Evolutionary conservation across 2,888 invertebrate species (phyloP).

Genomic region (Mylabris sibirica): DNA sequence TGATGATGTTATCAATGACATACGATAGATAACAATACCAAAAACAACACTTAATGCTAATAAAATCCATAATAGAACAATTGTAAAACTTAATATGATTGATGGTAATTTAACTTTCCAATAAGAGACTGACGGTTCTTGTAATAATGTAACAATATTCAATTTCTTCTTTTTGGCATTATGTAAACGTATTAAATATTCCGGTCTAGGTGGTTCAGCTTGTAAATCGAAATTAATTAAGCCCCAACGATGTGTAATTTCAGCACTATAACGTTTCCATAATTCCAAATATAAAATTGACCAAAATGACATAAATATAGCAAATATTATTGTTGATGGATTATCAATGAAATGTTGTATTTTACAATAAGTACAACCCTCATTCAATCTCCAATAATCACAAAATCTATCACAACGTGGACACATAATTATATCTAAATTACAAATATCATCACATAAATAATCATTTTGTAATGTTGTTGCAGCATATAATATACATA

Average conservation of each 20-base stretch:
- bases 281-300: constrained; percentile 80
- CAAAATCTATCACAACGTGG: constrained; percentile 81
- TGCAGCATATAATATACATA: constrained; percentile 71
- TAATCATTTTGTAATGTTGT: constrained; percentile 62
- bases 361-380: constrained; percentile 75
- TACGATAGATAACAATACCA: constrained; percentile 79
- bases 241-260: constrained; percentile 84
- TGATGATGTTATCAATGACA: constrained; percentile 70
- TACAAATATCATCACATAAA: constrained; percentile 68
- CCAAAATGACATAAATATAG: constrained; percentile 85
- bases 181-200: constrained; percentile 71
- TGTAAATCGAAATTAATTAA: constrained; percentile 75
- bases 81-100: constrained; percentile 73
- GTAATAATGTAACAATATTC: constrained; percentile 66
- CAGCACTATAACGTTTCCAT: constrained; percentile 83
- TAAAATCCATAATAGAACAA: constrained; percentile 67
- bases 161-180: constrained; percentile 65
- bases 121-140: constrained; percentile 79
- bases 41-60: constrained; percentile 77
- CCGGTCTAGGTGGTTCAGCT: constrained; percentile 80
- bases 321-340: constrained; percentile 78
- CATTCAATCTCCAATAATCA: constrained; percentile 75
- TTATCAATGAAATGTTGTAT: constrained; percentile 86
- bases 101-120: constrained; percentile 78
- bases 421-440: constrained; percentile 74